These are phyloP conservation scores for Aix galericulata DNA, from an alignment of 2,113 vertebrate species.

Conservation along the genomic window DNA sequence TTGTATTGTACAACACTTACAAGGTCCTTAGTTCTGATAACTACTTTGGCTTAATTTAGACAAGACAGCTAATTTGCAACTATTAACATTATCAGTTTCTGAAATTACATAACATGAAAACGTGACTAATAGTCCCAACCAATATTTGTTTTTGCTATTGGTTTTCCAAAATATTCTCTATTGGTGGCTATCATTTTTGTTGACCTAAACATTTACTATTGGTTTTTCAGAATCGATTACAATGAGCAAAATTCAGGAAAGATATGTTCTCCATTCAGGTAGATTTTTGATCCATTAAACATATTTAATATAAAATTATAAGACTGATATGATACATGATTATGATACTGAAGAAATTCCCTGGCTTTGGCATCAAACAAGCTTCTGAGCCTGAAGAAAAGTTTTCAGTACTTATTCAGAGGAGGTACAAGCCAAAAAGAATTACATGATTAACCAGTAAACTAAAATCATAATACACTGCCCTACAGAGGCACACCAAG, in stretches of 20 bases:
- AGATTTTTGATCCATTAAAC: background rate
- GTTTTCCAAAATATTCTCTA: background rate
- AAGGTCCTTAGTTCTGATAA: background rate
- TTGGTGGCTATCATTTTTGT: background rate
- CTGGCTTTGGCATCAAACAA: constrained; percentile 13
- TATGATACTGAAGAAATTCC: constrained; percentile 46
- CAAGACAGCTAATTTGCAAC: background rate
- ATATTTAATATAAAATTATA: background rate
- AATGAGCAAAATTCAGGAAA: constrained; percentile 3
- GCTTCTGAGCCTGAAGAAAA: background rate
- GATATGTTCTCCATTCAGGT: background rate
- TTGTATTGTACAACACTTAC: background rate
- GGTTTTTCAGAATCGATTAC: background rate
- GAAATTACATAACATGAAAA: background rate
- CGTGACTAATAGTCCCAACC: background rate
- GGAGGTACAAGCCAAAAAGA: constrained; percentile 7
- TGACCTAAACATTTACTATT: background rate
- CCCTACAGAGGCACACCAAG: background rate
- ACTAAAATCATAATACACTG: background rate
- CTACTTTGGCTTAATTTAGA: background rate
- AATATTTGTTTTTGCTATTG: background rate
- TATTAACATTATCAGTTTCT: background rate
- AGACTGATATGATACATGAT: too few relatives aligned
- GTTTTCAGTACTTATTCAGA: background rate
- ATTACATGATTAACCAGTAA: background rate